Evolutionary conservation across 2,888 invertebrate genomes (phyloP).

Genomic region (Andrena praecox): DNA sequence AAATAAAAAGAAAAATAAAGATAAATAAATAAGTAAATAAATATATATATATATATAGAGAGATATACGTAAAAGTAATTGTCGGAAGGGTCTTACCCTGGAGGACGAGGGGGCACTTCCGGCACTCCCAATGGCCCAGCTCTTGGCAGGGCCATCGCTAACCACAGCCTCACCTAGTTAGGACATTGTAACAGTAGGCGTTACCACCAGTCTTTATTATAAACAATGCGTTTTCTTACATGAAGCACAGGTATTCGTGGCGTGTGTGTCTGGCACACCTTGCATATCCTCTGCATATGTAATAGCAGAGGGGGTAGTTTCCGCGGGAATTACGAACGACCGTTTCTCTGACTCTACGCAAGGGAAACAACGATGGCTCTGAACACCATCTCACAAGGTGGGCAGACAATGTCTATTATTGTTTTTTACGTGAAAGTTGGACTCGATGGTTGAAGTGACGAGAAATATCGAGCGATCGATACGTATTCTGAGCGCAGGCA

Average conservation of each 20-base stretch:
- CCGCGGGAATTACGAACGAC: not conserved
- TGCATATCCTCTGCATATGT: constrained; percentile 15
- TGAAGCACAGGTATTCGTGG: constrained; percentile 56
- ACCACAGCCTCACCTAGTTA: constrained; percentile 85
- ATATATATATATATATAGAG: constrained; percentile 42
- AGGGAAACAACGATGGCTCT: not conserved
- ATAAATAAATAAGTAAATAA: constrained; percentile 26
- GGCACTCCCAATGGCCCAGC: constrained; percentile 85
- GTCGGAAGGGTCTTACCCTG: constrained; percentile 87
- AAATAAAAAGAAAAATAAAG: constrained; percentile 53
- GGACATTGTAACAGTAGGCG: constrained; percentile 84
- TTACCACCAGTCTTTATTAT: constrained; percentile 80
- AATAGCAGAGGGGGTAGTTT: constrained; percentile 1
- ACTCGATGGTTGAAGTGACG: not conserved
- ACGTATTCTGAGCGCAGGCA: not conserved
- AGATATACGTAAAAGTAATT: constrained; percentile 80
- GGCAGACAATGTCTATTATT: not conserved
- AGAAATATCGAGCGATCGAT: too few relatives aligned
- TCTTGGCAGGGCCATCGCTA: constrained; percentile 85
- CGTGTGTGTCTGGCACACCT: constrained; percentile 20
- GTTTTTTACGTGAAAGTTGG: not conserved
- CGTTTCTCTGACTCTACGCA: not conserved
- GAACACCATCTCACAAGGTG: not conserved
- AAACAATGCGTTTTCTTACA: constrained; percentile 69
- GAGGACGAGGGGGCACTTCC: constrained; percentile 86